These are phyloP conservation scores for Tenualosa thibaudeaui DNA, from an alignment of 2,797 vertebrate genomes.

Conservation along the genomic window DNA sequence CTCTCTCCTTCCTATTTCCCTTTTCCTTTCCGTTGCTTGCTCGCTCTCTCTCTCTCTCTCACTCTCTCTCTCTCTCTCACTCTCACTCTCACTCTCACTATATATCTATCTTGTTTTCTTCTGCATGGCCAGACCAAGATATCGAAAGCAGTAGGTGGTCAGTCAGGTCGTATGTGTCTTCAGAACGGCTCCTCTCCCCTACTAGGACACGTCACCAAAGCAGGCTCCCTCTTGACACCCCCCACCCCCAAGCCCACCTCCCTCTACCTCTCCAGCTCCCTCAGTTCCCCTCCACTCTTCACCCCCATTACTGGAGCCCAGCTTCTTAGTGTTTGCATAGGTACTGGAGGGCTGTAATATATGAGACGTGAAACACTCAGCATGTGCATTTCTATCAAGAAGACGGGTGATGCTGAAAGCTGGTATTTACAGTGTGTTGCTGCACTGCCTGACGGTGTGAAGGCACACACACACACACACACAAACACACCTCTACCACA, in stretches of 20 bases:
- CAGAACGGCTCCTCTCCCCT: background rate
- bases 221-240: background rate
- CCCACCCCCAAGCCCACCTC: background rate
- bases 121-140: background rate
- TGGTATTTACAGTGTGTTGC: background rate
- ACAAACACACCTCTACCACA: background rate
- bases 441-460: background rate
- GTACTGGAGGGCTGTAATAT: background rate
- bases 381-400: background rate
- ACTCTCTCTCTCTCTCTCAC: background rate
- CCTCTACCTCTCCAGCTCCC: background rate
- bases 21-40: background rate
- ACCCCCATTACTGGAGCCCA: background rate
- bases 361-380: conserved; percentile 9
- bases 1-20: background rate
- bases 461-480: background rate
- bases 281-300: background rate
- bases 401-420: background rate
- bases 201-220: background rate
- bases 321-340: background rate
- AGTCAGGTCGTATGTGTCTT: background rate
- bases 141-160: background rate
- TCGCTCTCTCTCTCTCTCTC: background rate
- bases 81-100: background rate
- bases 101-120: background rate